Evolutionary conservation across 2,113 vertebrate genomes (phyloP), one percentile per base, ranked within the genome.

Genomic region (Spea multiplicata): DNA sequence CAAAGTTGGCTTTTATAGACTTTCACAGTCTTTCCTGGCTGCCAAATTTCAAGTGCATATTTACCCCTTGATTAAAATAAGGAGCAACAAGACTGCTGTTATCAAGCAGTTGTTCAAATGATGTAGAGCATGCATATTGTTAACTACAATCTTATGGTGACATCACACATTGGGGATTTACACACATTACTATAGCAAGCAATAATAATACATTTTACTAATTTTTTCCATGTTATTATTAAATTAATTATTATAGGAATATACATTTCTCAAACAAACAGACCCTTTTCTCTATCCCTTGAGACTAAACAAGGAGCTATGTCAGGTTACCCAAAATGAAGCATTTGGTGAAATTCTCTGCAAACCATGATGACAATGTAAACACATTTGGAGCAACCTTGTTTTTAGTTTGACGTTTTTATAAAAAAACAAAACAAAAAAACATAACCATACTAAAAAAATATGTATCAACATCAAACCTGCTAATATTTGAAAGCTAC

Each of bases 1-100:
- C 81, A 84, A 67, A 86, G 75, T 79, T 30, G 0, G 6, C 73
- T 86, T 88, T 81, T 85, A 71, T 76, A 55, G 1, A 1, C 64
- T 87, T 6, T 0, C 74, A 74, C 82, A 87, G 81, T 9, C 72
- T 85, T 64, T 30, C 30, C 30, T 68, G n/a, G 14, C n/a, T 78
- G 81, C 69, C 78, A 82, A 61, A 61, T 74, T 50, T 73, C 64
- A 67, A 80, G 78, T 74, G 71, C n/a, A 68, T 61, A 80, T 74
- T 80, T 52, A 74, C 71, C 71, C 71, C 65, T 44, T 74, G 64
- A 64, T 74, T 68, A 74, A 67, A 74, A 78, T 71, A 78, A 66
- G 70, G 73, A 73, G 77, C 50, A 80, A 72, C 48, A 79, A 66
- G 47, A 47, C 61, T 66, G 13, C 61, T 17, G 61, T 66, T 73